Percentiles rank a stretch among this genome's conserved stretches.
Conservation (phyloP, 2,797 vertebrate genomes). For the Hapalemur alaotrensis region DNA sequence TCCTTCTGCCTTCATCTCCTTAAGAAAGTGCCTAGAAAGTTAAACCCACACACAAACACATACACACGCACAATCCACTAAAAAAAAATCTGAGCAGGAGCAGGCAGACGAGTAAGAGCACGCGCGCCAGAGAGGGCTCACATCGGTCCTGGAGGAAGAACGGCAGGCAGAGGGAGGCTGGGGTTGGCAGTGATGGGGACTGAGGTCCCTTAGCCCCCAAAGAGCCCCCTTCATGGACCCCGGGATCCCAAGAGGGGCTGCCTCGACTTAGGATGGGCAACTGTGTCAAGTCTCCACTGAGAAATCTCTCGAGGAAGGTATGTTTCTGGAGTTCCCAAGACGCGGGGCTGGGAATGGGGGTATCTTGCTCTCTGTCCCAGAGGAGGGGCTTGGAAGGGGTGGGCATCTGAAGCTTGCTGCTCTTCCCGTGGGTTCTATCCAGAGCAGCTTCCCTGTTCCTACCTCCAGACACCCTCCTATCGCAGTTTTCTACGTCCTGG, state of each 20-base stretch:
- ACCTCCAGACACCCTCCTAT: background rate
- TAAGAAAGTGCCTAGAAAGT: slow-evolving; percentile 87
- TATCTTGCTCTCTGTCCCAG: background rate
- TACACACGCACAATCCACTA: slow-evolving; percentile 18
- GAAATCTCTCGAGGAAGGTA: slow-evolving; percentile 98
- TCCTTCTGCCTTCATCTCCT: slow-evolving; percentile 83
- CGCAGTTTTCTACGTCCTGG: background rate
- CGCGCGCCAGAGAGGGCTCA: slow-evolving; percentile 5
- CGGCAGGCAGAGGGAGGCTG: slow-evolving; percentile 75
- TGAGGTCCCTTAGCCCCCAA: slow-evolving; percentile 80
- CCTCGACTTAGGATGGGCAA: slow-evolving; percentile 93
- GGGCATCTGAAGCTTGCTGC: background rate
- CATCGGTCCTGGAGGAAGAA: background rate
- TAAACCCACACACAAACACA: slow-evolving; percentile 66
- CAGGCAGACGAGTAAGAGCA: slow-evolving; percentile 55
- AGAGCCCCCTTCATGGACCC: slow-evolving; percentile 86
- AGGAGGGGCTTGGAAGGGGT: background rate
- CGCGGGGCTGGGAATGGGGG: background rate
- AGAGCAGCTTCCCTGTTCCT: background rate
- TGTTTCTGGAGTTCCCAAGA: slow-evolving; percentile 79
- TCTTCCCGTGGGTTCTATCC: background rate
- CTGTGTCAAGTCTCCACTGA: slow-evolving; percentile 97
- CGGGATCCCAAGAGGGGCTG: slow-evolving; percentile 79
- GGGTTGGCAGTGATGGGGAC: slow-evolving; percentile 82
- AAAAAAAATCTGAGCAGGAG: slow-evolving; percentile 26